A percentile compares a stretch with the other conserved stretches of the same genome.
phyloP scores from a whole-genome alignment of 2,888 invertebrate genomes.

The Torymus auratus region DNA sequence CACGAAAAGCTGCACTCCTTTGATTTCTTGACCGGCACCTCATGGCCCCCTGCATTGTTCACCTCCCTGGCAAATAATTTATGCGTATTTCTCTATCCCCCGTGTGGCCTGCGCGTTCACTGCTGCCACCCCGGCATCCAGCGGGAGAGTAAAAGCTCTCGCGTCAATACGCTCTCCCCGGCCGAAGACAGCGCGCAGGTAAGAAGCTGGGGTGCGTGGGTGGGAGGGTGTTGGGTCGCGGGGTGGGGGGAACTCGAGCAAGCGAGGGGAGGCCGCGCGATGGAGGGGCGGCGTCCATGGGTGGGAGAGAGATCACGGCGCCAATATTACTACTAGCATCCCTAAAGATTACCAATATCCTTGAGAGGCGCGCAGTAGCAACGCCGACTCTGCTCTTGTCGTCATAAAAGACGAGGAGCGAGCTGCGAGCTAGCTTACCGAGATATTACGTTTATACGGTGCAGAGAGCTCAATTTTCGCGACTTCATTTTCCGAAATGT shows the following conservation, averaged over 20 bases:
- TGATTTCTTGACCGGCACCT: no score
- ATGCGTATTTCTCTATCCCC: background rate
- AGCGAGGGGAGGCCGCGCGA: background rate
- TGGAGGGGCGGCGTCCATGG: conserved; percentile 60
- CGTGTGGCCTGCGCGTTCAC: conserved; percentile 35
- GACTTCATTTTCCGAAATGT: conserved; percentile 72
- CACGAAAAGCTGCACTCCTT: no score
- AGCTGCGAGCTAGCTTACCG: conserved; percentile 68
- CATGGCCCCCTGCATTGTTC: background rate
- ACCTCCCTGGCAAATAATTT: background rate
- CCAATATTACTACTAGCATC: conserved; percentile 73
- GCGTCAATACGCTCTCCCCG: conserved; percentile 71
- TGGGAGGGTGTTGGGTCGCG: conserved; percentile 1
- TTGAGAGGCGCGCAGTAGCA: conserved; percentile 70
- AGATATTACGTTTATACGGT: conserved; percentile 71
- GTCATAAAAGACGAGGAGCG: conserved; percentile 74
- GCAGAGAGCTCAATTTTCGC: conserved; percentile 66
- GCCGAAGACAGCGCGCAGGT: conserved; percentile 59
- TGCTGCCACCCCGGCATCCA: conserved; percentile 62
- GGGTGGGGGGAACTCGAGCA: background rate
- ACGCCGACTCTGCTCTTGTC: conserved; percentile 67
- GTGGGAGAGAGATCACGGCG: conserved; percentile 75
- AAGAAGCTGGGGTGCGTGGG: background rate
- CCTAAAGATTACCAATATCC: conserved; percentile 76
- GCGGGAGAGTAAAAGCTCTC: conserved; percentile 65